Evolutionary conservation across 2,113 vertebrate species (phyloP), one percentile per base, ranked within the genome.

Genomic region (Corydoras sp.): DNA sequence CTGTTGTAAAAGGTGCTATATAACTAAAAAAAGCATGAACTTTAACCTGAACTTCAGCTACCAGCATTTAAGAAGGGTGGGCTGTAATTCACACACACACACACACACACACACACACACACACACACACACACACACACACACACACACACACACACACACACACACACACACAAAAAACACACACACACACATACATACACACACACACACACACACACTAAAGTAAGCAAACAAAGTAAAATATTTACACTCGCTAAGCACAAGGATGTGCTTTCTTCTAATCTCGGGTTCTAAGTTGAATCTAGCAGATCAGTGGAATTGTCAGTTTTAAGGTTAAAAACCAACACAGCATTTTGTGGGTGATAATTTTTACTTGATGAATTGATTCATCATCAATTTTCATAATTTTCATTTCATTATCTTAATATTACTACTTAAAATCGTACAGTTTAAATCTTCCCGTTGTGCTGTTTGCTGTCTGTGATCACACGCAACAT

Each of bases 291-390:
- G 82, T 82, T 81, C 77, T 68, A 79, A 62, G 53, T 66, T 29
- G 62, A 63, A 78, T 32, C 64, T 10, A 58, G 71, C 73, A 77
- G 84, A 79, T 81, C 80, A 79, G 72, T 49, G 30, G 79, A 74
- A 74, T 43, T 55, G 79, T 80, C 81, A 79, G 77, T 76, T 68
- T 69, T 83, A 81, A 83, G 82, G 81, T 77, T 68, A 24, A 81
- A 83, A 71, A 74, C 69, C 84, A 88, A 85, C 81, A 83, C 64
- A 81, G 83, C 81, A 82, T 83, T 81, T 74, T 78, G 79, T 80
- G 13, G 12, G 67, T 58, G 10, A 32, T 43, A 43, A 24, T 24
- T 24, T 24, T 43, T 43, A 43, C 35, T 43, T 43, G 35, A 43
- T 43, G 35, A 43, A 43, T 43, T 8, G 4, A 43, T 43, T 43